Percentiles rank a stretch among this genome's conserved stretches.
phyloP scores from a whole-genome alignment of 2,888 invertebrate species.

The Mycalesis mineus region DNA sequence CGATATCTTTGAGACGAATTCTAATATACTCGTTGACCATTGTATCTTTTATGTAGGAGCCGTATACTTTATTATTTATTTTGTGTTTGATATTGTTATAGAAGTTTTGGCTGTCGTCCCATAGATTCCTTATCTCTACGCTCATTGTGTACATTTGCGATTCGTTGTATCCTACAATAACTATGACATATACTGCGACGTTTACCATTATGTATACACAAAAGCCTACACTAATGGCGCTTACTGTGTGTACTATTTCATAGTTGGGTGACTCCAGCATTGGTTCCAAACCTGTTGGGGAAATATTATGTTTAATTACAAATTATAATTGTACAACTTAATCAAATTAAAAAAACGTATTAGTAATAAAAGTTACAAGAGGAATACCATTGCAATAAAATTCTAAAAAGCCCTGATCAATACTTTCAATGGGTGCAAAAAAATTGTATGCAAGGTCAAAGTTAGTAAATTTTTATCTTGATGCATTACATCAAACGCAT shows the following conservation, averaged over 20 bases:
- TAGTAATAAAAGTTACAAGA: too few relatives aligned
- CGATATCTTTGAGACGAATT: conserved; percentile 35
- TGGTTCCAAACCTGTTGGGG: conserved; percentile 53
- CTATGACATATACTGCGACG: conserved; percentile 42
- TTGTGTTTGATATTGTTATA: conserved; percentile 12
- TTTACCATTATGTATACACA: conserved; percentile 40
- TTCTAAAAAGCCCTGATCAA: too few relatives aligned
- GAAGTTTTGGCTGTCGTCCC: conserved; percentile 39
- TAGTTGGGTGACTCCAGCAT: conserved; percentile 50
- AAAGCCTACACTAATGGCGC: conserved; percentile 31
- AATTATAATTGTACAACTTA: too few relatives aligned
- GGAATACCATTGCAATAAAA: too few relatives aligned
- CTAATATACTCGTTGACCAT: conserved; percentile 39
- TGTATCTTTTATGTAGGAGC: conserved; percentile 16
- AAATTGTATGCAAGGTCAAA: too few relatives aligned
- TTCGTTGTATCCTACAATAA: conserved; percentile 48
- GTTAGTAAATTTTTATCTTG: too few relatives aligned
- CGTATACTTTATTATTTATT: conserved; percentile 1
- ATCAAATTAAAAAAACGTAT: too few relatives aligned
- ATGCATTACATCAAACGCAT: too few relatives aligned
- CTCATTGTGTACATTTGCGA: conserved; percentile 49
- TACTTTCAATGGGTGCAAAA: too few relatives aligned
- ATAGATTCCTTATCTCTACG: conserved; percentile 43
- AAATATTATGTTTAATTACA: too few relatives aligned
- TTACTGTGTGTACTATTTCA: conserved; percentile 40